Evolutionary conservation across 2,113 vertebrate genomes (phyloP).

Genomic region (Ellobius talpinus): DNA sequence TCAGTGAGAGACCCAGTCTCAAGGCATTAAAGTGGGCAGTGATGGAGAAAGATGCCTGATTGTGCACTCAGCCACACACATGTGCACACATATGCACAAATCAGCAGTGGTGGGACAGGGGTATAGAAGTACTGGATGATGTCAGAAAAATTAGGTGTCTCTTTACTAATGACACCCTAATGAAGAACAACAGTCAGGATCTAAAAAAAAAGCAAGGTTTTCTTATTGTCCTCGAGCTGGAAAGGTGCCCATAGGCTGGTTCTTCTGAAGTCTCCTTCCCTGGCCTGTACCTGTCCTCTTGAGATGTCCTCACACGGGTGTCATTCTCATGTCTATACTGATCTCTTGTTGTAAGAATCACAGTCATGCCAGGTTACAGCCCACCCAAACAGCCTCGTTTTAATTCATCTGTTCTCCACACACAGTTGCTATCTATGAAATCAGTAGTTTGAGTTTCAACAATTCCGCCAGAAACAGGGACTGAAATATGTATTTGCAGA

Average conservation of each 20-base stretch:
- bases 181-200: fast-evolving
- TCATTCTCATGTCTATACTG: fast-evolving
- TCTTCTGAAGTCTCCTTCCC: background rate
- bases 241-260: fast-evolving
- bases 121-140: background rate
- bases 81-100: background rate
- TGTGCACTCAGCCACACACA: background rate
- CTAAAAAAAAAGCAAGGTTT: fast-evolving
- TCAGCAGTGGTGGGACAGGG: background rate
- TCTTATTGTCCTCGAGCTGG: background rate
- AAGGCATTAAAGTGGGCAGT: too few species aligned
- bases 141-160: fast-evolving
- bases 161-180: fast-evolving
- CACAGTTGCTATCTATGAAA: background rate
- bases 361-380: fast-evolving
- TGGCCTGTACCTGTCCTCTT: fast-evolving
- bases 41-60: background rate
- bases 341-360: too few species aligned
- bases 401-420: background rate
- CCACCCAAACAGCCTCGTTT: background rate
- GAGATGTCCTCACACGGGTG: fast-evolving
- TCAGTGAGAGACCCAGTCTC: background rate
- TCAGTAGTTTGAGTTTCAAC: background rate
- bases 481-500: background rate
- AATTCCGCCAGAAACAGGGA: fast-evolving